Conservation (phyloP, 2,113 vertebrate genomes). For the Monarcha castaneiventris region DNA sequence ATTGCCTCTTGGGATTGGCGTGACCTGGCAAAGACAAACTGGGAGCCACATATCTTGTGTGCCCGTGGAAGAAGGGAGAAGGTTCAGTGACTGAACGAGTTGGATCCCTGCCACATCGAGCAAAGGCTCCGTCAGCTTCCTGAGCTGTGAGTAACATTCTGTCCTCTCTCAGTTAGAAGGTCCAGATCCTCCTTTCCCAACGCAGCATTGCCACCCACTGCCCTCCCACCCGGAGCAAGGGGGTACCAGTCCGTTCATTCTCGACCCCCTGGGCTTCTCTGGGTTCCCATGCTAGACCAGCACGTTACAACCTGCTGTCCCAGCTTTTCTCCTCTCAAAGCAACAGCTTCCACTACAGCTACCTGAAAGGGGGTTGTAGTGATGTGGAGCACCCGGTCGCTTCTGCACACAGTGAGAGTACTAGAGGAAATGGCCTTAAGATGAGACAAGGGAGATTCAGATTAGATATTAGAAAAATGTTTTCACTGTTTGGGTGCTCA, state of each 20-base stretch:
- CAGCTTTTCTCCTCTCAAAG: not conserved
- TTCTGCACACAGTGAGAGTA: not conserved
- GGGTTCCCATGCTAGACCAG: not conserved
- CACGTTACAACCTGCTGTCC: fast-evolving
- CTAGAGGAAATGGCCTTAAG: not conserved
- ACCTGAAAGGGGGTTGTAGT: not conserved
- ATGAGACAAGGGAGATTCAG: not conserved
- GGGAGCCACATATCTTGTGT: fast-evolving
- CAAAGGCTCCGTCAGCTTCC: not conserved
- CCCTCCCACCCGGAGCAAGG: fast-evolving
- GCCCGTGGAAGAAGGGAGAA: not conserved
- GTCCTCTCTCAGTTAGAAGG: not conserved
- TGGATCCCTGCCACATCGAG: not conserved
- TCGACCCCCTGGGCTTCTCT: fast-evolving
- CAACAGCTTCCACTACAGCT: not conserved
- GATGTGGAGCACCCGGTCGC: not conserved
- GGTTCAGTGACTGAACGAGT: not conserved
- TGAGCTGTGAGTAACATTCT: not conserved
- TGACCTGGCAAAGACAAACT: fast-evolving
- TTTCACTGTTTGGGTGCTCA: not conserved
- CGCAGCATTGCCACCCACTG: fast-evolving
- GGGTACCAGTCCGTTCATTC: not conserved
- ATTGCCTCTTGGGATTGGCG: not conserved
- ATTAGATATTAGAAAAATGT: not conserved
- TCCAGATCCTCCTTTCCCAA: not conserved